These are phyloP conservation scores for Mercenaria mercenaria DNA, from an alignment of 1,140 invertebrate species.

Conservation along the genomic window DNA sequence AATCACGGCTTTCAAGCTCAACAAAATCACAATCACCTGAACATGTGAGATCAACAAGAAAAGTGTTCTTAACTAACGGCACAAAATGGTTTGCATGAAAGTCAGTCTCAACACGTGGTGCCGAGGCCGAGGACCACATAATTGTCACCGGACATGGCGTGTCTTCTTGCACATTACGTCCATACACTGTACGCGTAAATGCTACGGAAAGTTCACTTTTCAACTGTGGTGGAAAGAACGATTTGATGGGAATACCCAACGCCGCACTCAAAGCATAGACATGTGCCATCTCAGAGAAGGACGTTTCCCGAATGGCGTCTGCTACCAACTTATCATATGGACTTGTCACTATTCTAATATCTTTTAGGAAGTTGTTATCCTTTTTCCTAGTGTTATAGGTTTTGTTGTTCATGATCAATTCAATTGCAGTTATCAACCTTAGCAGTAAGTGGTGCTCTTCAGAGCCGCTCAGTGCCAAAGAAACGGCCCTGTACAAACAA, in stretches of 20 bases:
- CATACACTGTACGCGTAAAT: neutral
- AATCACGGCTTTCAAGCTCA: neutral
- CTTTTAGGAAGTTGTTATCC: slow-evolving; percentile 40
- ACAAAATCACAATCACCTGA: too few species aligned
- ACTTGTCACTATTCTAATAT: slow-evolving; percentile 51
- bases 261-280: slow-evolving; percentile 53
- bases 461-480: slow-evolving; percentile 9
- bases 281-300: slow-evolving; percentile 60
- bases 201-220: neutral
- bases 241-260: slow-evolving; percentile 19
- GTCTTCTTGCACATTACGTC: neutral
- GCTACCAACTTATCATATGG: neutral
- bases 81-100: slow-evolving; percentile 58
- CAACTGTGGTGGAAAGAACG: slow-evolving; percentile 10
- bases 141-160: neutral
- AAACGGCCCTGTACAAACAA: slow-evolving; percentile 64
- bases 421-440: slow-evolving; percentile 17
- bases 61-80: neutral
- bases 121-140: slow-evolving; percentile 45
- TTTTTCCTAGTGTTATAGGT: slow-evolving; percentile 24
- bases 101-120: neutral
- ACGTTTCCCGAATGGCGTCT: neutral
- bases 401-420: slow-evolving; percentile 21
- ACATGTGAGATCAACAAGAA: too few species aligned
- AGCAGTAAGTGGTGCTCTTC: slow-evolving; percentile 34